A percentile compares a stretch with the other conserved stretches of the same genome.
phyloP scores from a whole-genome alignment of 2,113 vertebrate species.

The Myotis davidii region DNA sequence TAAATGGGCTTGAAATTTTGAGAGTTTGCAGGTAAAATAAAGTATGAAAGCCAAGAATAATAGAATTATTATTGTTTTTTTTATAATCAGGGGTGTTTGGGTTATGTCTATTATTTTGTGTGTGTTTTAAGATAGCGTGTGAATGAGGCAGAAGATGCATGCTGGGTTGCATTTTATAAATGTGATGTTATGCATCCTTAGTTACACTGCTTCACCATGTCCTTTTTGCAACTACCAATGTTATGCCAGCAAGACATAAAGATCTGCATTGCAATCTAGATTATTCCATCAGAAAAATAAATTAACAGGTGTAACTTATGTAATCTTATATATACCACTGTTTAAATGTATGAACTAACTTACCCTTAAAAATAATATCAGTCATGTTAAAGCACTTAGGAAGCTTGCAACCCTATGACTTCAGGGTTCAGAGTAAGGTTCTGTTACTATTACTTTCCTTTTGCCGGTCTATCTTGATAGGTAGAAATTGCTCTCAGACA shows the following conservation, averaged over 20 bases:
- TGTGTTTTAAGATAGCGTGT: background rate
- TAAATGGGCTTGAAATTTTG: background rate
- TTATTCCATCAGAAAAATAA: background rate
- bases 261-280: background rate
- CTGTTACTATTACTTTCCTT: background rate
- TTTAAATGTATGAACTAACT: background rate
- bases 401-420: background rate
- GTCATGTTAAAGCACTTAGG: background rate
- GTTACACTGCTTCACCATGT: background rate
- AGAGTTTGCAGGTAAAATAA: background rate
- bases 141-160: background rate
- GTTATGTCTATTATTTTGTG: background rate
- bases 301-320: background rate
- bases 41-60: background rate
- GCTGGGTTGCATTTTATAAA: background rate
- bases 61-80: background rate
- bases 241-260: background rate
- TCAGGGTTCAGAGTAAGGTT: background rate
- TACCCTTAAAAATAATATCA: background rate
- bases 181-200: no score
- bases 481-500: background rate
- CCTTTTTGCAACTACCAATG: background rate
- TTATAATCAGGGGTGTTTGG: background rate
- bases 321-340: background rate
- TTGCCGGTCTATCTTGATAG: background rate